Evolutionary conservation across 1,140 invertebrate species (phyloP).

Genomic region (Caerostris darwini): DNA sequence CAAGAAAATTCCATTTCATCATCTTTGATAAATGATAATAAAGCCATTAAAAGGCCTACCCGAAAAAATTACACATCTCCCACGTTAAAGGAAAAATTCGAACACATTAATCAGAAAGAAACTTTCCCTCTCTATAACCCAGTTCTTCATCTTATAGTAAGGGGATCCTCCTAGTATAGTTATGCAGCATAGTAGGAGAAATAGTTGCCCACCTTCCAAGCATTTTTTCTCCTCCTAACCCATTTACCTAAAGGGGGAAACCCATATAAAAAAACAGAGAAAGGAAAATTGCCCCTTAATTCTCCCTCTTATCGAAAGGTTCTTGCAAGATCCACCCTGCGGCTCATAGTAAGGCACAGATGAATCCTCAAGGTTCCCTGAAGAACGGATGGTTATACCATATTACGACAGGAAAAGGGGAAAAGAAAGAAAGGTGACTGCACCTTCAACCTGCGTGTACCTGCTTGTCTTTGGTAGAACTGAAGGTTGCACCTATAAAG

Average conservation of each 20-base stretch:
- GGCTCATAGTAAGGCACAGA: not conserved
- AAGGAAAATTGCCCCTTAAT: not conserved
- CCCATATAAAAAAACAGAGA: not conserved
- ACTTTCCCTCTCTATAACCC: not conserved
- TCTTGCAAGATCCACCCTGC: not conserved
- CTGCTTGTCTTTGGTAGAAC: not conserved
- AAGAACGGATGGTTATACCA: too few species aligned
- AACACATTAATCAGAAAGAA: too few species aligned
- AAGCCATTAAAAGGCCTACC: not conserved
- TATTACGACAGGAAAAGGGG: not conserved
- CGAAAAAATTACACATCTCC: not conserved
- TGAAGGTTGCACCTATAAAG: conserved; percentile 36
- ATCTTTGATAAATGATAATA: not conserved
- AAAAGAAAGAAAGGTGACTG: not conserved
- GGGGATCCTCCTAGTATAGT: not conserved
- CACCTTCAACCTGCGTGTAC: conserved; percentile 49
- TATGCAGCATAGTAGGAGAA: not conserved
- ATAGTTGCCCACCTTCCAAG: not conserved
- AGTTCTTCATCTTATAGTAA: not conserved
- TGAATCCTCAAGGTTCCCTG: conserved; percentile 14
- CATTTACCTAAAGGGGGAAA: conserved; percentile 34
- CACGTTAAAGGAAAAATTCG: not conserved
- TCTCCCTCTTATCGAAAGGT: not conserved
- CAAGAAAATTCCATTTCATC: not conserved
- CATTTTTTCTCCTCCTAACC: conserved; percentile 23